These are phyloP conservation scores for Aporophyla nigra DNA, from an alignment of 2,888 invertebrate species.

Conservation along the genomic window DNA sequence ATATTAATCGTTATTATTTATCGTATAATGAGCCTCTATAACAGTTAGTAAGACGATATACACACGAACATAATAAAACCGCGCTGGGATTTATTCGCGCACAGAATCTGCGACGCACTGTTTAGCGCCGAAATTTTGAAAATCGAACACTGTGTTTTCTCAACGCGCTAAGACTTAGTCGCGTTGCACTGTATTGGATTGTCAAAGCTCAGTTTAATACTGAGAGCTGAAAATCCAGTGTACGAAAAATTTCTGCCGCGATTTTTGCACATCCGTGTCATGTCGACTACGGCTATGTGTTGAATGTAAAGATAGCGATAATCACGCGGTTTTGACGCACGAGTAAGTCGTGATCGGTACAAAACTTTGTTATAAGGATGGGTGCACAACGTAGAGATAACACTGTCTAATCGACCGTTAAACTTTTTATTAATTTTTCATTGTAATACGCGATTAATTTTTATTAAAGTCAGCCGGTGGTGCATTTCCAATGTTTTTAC, in stretches of 20 bases:
- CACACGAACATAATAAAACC: too few species aligned
- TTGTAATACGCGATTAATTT: constrained; percentile 43
- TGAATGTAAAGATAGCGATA: constrained; percentile 63
- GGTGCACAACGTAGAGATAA: constrained; percentile 38
- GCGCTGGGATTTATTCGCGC: too few species aligned
- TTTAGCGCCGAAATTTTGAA: too few species aligned
- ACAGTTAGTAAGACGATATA: constrained; percentile 51
- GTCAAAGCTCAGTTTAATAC: too few species aligned
- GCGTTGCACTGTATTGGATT: too few species aligned
- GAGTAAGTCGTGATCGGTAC: constrained; percentile 35
- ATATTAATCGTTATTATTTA: constrained; percentile 83
- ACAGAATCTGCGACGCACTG: too few species aligned
- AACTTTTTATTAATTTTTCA: constrained; percentile 50
- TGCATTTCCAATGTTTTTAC: constrained; percentile 12
- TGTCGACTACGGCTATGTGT: constrained; percentile 60
- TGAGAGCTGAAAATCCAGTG: too few species aligned
- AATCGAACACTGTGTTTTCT: too few species aligned
- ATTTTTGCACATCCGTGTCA: too few species aligned
- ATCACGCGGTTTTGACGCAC: constrained; percentile 49
- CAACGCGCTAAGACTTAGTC: too few species aligned
- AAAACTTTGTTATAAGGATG: constrained; percentile 45
- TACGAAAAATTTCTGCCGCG: too few species aligned
- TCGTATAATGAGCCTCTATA: constrained; percentile 77
- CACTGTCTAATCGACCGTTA: constrained; percentile 46
- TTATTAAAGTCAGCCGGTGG: constrained; percentile 37